Conservation (phyloP, 2,888 invertebrate genomes). For the Balanococcus diminutus region DNA sequence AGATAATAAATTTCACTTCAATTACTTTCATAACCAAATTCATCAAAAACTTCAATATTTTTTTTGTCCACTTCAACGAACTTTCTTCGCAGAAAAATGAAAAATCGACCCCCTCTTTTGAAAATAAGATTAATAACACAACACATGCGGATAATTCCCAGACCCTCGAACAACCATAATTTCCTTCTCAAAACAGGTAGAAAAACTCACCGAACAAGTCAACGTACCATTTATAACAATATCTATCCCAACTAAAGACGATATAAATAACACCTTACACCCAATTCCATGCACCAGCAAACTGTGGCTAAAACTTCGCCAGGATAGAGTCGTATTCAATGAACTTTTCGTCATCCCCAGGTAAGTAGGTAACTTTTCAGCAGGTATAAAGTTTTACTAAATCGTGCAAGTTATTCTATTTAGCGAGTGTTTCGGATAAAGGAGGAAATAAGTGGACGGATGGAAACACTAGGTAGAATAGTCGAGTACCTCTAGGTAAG, state of each 20-base stretch:
- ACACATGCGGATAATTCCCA: too few species aligned
- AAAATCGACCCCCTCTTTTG: too few species aligned
- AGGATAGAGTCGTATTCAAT: neutral
- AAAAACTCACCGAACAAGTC: neutral
- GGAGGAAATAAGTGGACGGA: neutral
- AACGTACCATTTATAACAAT: neutral
- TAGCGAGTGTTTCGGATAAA: neutral
- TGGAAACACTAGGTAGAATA: neutral
- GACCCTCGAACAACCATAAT: too few species aligned
- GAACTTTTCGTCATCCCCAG: neutral
- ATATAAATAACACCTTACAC: neutral
- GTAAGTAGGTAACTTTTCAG: neutral
- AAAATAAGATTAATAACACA: too few species aligned
- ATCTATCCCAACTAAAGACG: neutral
- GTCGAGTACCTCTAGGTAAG: neutral
- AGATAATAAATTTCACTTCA: too few species aligned
- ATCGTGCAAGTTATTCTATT: neutral
- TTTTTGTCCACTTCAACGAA: too few species aligned
- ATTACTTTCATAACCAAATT: too few species aligned
- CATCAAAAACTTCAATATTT: too few species aligned
- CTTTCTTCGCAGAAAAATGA: neutral
- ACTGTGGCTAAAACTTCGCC: neutral
- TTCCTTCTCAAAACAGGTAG: neutral
- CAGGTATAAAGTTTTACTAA: neutral
- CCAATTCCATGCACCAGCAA: neutral